Conservation (phyloP, 2,888 invertebrate species). For the Macroteleia sp. region DNA sequence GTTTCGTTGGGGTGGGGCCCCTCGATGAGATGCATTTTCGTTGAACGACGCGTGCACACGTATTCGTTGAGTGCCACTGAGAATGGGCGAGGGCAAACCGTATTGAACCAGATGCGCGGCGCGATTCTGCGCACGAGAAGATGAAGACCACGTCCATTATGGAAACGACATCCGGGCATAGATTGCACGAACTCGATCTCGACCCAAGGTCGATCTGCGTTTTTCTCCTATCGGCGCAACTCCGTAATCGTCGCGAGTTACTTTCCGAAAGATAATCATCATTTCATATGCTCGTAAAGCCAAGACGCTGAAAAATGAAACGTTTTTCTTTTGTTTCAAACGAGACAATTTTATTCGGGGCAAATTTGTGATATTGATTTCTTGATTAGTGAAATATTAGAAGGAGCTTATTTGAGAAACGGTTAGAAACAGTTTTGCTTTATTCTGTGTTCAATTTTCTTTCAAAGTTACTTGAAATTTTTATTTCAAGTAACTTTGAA, state of each 20-base stretch:
- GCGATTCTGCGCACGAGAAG: conserved; percentile 58
- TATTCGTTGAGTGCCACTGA: conserved; percentile 55
- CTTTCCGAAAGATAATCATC: conserved; percentile 46
- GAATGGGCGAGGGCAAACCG: conserved; percentile 61
- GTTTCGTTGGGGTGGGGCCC: conserved; percentile 60
- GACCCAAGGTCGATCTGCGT: conserved; percentile 67
- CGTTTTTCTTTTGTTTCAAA: conserved; percentile 30
- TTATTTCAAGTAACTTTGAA: too few species aligned
- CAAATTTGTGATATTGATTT: conserved; percentile 46
- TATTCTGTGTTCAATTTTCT: too few species aligned
- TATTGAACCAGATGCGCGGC: conserved; percentile 71
- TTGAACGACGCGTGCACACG: conserved; percentile 61
- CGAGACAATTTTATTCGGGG: conserved; percentile 8
- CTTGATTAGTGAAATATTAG: conserved; percentile 34
- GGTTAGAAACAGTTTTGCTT: too few species aligned
- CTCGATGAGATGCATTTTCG: conserved; percentile 77
- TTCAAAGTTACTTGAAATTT: too few species aligned
- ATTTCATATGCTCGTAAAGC: conserved; percentile 46
- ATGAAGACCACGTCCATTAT: conserved; percentile 65
- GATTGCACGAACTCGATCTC: conserved; percentile 56
- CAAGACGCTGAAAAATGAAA: conserved; percentile 34
- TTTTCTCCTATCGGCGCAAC: conserved; percentile 14
- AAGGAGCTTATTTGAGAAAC: not conserved
- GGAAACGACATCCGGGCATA: conserved; percentile 56
- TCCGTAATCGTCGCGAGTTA: conserved; percentile 29